Percentiles rank a stretch among this genome's conserved stretches.
These are phyloP conservation scores for Apotomis betuletana DNA, from an alignment of 2,888 invertebrate species.

Conservation along the genomic window DNA sequence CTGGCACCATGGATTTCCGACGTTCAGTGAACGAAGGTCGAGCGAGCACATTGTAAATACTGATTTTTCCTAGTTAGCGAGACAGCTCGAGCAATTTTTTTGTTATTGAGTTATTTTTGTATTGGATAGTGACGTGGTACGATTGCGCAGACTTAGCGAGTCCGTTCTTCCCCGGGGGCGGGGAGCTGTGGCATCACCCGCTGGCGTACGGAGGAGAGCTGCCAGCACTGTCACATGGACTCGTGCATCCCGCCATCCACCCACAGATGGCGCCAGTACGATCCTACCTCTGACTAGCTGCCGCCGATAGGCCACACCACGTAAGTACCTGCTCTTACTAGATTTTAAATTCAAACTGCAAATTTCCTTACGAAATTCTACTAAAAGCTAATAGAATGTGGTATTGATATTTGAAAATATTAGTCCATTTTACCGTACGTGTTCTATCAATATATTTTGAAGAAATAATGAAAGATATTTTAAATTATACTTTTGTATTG, in stretches of 20 bases:
- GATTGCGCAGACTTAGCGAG: constrained; percentile 93
- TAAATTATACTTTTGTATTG: too few relatives aligned
- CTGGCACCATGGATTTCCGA: background rate
- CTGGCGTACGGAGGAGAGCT: constrained; percentile 92
- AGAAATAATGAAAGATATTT: too few relatives aligned
- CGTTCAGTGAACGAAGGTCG: constrained; percentile 17
- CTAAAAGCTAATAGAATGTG: too few relatives aligned
- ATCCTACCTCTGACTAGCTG: constrained; percentile 98
- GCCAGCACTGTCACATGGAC: constrained; percentile 93
- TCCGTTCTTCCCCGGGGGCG: constrained; percentile 95
- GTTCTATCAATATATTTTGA: too few relatives aligned
- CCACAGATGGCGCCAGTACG: constrained; percentile 97
- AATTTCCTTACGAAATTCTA: too few relatives aligned
- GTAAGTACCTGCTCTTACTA: constrained; percentile 75
- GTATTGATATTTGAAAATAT: too few relatives aligned
- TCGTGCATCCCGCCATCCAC: constrained; percentile 98
- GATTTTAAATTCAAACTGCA: background rate
- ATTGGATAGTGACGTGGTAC: constrained; percentile 46
- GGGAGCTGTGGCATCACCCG: constrained; percentile 97
- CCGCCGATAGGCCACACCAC: constrained; percentile 90
- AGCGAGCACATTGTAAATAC: constrained; percentile 68
- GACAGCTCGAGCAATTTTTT: constrained; percentile 21
- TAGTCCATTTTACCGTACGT: too few relatives aligned
- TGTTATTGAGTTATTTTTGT: constrained; percentile 44
- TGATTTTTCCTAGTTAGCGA: constrained; percentile 50